Evolutionary conservation across 2,113 vertebrate species (phyloP).

Genomic region (Tachysurus vachellii): DNA sequence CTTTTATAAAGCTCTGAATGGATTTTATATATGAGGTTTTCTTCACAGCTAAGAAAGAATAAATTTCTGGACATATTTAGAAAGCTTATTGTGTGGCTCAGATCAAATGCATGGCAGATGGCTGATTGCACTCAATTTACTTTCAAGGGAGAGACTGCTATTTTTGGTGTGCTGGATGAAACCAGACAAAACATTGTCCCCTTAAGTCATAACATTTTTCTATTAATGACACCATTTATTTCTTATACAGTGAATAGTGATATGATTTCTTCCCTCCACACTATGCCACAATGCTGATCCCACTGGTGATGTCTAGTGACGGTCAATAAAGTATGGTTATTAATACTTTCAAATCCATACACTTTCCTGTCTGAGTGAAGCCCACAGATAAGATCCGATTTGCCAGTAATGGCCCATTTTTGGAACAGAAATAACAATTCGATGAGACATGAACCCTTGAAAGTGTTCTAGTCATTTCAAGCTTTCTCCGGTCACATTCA

Average conservation of each 20-base stretch:
- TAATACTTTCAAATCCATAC: constrained; percentile 13
- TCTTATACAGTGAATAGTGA: not conserved
- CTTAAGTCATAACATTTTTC: not conserved
- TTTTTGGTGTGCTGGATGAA: constrained; percentile 10
- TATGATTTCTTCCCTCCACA: not conserved
- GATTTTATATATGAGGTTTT: not conserved
- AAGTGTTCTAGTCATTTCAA: constrained; percentile 23
- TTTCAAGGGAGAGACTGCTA: constrained; percentile 15
- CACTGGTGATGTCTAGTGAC: not conserved
- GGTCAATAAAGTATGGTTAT: constrained; percentile 20
- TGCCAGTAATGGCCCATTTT: not conserved
- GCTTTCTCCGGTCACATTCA: constrained; percentile 33
- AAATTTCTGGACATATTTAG: constrained; percentile 9
- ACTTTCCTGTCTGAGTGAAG: not conserved
- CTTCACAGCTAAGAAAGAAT: constrained; percentile 11
- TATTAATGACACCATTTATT: not conserved
- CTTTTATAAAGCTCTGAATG: constrained; percentile 26
- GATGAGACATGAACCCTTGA: not conserved
- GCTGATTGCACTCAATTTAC: constrained; percentile 21
- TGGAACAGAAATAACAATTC: constrained; percentile 24
- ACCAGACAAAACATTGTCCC: not conserved
- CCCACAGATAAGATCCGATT: constrained; percentile 32
- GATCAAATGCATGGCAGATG: constrained; percentile 20
- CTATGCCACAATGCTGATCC: not conserved
- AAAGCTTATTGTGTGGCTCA: constrained; percentile 30